Evolutionary conservation across 1,140 invertebrate species (phyloP).

Genomic region (Hormaphis cornu): DNA sequence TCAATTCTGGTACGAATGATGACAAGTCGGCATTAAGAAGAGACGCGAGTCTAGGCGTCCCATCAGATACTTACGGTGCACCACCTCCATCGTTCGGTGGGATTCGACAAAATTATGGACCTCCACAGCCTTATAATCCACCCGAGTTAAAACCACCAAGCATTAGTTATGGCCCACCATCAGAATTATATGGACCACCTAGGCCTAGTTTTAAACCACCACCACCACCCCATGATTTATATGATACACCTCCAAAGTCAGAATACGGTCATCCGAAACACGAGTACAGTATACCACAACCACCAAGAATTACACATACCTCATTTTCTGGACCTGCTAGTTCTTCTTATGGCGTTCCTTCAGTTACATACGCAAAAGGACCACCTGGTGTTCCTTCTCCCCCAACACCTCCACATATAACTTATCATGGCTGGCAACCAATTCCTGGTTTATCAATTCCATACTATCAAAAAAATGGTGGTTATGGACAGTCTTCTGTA

Average conservation of each 20-base stretch:
- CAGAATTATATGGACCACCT: slow-evolving; percentile 42
- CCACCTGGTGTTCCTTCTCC: slow-evolving; percentile 56
- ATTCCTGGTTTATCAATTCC: slow-evolving; percentile 41
- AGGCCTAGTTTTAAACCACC: slow-evolving; percentile 1
- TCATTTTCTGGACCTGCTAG: slow-evolving; percentile 42
- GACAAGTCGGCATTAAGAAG: neutral
- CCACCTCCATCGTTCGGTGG: neutral
- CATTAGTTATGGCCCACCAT: slow-evolving; percentile 39
- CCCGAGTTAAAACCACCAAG: neutral
- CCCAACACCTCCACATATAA: slow-evolving; percentile 61
- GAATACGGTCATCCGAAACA: slow-evolving; percentile 42
- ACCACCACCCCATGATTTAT: slow-evolving; percentile 40
- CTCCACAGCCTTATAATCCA: neutral
- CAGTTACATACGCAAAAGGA: slow-evolving; percentile 8
- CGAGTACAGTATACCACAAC: slow-evolving; percentile 43
- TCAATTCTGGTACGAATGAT: neutral
- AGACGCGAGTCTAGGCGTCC: neutral
- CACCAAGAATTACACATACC: slow-evolving; percentile 43
- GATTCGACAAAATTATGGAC: neutral
- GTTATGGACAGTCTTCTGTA: neutral
- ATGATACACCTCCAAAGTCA: slow-evolving; percentile 38
- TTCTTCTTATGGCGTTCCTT: slow-evolving; percentile 10
- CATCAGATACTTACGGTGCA: slow-evolving; percentile 2
- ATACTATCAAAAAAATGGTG: slow-evolving; percentile 27
- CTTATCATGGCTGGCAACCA: slow-evolving; percentile 56